phyloP scores from a whole-genome alignment of 2,113 vertebrate species.

The Prolemur simus region DNA sequence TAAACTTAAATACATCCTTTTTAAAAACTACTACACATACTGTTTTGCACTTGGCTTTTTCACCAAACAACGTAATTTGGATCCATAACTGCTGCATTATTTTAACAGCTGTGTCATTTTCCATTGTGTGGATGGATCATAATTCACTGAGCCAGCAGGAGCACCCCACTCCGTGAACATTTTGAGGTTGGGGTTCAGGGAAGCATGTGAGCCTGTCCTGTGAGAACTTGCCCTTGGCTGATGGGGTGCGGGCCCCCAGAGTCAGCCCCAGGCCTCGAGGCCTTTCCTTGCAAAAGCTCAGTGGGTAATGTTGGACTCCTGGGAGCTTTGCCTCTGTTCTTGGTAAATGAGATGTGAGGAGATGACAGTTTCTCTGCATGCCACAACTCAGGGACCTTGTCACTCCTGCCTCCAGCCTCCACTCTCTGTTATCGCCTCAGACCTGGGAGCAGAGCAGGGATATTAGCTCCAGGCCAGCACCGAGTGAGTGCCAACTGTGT shows the following conservation, averaged over 20 bases:
- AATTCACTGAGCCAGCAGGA: neutral
- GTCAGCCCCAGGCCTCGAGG: neutral
- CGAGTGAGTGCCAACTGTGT: neutral
- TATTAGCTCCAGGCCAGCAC: neutral
- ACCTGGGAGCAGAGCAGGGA: neutral
- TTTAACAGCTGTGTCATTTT: constrained; percentile 8
- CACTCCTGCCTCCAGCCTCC: accelerated
- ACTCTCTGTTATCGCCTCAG: neutral
- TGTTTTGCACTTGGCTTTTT: constrained; percentile 28
- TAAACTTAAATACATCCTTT: neutral
- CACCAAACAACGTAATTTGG: neutral
- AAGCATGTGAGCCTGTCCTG: neutral
- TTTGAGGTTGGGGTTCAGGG: neutral
- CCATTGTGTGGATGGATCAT: neutral
- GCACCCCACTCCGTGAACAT: accelerated
- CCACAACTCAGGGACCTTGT: neutral
- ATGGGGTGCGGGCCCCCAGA: neutral
- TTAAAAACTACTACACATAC: neutral
- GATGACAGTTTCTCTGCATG: neutral
- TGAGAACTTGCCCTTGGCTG: neutral
- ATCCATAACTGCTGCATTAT: neutral
- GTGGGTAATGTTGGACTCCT: neutral
- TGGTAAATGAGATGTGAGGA: constrained; percentile 28
- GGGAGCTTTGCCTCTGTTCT: constrained; percentile 23
- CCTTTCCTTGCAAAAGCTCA: neutral